These are phyloP conservation scores for Cololabis saira DNA, from an alignment of 2,113 vertebrate genomes.

Conservation along the genomic window DNA sequence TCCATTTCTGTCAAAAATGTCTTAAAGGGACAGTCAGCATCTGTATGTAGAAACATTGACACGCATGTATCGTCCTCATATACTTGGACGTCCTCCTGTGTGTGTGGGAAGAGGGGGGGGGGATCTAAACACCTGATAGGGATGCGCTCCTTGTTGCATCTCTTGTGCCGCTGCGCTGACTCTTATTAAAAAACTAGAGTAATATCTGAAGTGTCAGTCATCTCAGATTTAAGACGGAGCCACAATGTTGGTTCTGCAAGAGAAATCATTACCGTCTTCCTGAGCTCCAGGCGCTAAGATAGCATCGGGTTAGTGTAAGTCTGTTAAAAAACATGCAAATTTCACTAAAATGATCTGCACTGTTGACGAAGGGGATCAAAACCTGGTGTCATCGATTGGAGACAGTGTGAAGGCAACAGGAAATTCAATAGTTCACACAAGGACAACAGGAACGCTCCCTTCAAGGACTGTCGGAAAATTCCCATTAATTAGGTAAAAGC, in stretches of 20 bases:
- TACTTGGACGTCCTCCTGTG: constrained; percentile 13
- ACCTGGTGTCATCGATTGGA: background rate
- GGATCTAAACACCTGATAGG: constrained; percentile 57
- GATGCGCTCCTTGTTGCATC: constrained; percentile 50
- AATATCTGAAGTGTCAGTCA: constrained; percentile 78
- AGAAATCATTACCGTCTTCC: constrained; percentile 41
- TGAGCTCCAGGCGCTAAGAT: constrained; percentile 8
- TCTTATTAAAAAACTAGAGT: constrained; percentile 77
- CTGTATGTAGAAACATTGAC: constrained; percentile 6
- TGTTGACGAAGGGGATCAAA: constrained; percentile 1
- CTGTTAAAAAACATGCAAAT: constrained; percentile 11
- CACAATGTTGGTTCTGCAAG: constrained; percentile 31
- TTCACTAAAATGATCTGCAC: background rate
- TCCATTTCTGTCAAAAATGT: background rate
- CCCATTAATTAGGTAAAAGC: constrained; percentile 7
- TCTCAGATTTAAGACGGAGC: constrained; percentile 49
- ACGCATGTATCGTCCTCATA: constrained; percentile 15
- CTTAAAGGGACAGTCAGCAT: background rate
- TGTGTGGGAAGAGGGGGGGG: constrained; percentile 11
- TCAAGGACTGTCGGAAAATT: constrained; percentile 24
- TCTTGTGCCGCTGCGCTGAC: constrained; percentile 41
- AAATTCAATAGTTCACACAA: background rate
- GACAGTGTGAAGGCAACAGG: constrained; percentile 1
- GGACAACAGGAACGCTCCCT: background rate
- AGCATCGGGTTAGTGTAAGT: background rate